Conservation (phyloP, 1,140 invertebrate genomes). For the Drosophila arawakana region DNA sequence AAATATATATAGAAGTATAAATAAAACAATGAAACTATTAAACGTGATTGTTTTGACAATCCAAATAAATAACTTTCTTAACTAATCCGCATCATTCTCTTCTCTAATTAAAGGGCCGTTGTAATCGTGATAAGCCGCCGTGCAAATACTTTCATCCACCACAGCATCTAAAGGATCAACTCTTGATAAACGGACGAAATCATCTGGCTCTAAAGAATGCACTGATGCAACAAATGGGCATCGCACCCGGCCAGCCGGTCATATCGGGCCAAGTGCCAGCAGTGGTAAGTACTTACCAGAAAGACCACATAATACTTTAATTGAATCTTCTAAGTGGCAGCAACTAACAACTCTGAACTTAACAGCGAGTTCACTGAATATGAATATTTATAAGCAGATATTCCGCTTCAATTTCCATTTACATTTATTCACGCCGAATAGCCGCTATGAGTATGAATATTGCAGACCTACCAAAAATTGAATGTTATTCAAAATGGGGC, state of each 20-base stretch:
- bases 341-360: conserved; percentile 10
- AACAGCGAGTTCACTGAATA: conserved; percentile 37
- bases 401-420: conserved; percentile 39
- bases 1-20: not conserved
- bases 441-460: conserved; percentile 59
- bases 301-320: conserved; percentile 69
- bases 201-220: conserved; percentile 99
- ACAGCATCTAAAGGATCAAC: conserved; percentile 99
- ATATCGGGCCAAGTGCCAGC: conserved; percentile 95
- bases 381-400: conserved; percentile 77
- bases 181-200: conserved; percentile 99
- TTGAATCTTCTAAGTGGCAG: conserved; percentile 58
- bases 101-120: conserved; percentile 94
- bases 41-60: no score
- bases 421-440: not conserved
- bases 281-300: conserved; percentile 90
- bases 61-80: not conserved
- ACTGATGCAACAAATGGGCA: conserved; percentile 97
- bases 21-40: not conserved
- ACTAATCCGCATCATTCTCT: conserved; percentile 17
- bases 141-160: conserved; percentile 99
- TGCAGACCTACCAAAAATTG: conserved; percentile 27
- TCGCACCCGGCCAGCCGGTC: conserved; percentile 93
- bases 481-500: conserved; percentile 64
- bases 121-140: conserved; percentile 99